Evolutionary conservation across 2,113 vertebrate species (phyloP).

Genomic region (Carollia perspicillata): DNA sequence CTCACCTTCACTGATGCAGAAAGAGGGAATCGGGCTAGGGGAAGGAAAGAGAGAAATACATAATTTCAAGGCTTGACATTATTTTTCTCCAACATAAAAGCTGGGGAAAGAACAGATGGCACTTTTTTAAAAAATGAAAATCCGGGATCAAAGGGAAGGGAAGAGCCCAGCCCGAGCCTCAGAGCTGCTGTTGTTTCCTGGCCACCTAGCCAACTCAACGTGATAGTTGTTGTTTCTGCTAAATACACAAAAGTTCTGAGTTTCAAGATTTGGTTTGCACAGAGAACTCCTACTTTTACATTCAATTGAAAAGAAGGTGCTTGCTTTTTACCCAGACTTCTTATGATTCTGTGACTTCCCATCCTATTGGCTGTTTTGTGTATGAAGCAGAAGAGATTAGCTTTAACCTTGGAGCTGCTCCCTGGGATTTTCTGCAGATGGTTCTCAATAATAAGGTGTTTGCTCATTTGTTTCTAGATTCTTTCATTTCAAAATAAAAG

Average conservation of each 20-base stretch:
- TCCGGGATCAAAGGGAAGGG: slow-evolving; percentile 54
- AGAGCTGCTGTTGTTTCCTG: slow-evolving; percentile 53
- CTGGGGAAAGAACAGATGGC: slow-evolving; percentile 74
- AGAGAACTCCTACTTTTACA: slow-evolving; percentile 29
- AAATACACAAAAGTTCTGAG: slow-evolving; percentile 50
- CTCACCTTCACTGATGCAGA: background rate
- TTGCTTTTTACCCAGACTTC: background rate
- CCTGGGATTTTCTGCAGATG: slow-evolving; percentile 49
- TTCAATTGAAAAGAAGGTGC: background rate
- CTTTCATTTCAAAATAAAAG: slow-evolving; percentile 71
- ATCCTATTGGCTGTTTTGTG: background rate
- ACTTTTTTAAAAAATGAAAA: slow-evolving; percentile 31
- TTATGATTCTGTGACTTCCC: background rate
- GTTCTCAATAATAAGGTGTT: slow-evolving; percentile 64
- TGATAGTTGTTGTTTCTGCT: slow-evolving; percentile 20
- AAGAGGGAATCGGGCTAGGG: background rate
- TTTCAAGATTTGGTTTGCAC: background rate
- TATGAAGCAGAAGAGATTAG: slow-evolving; percentile 49
- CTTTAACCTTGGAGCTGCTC: slow-evolving; percentile 65
- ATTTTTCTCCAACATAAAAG: slow-evolving; percentile 65
- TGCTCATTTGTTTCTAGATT: slow-evolving; percentile 68
- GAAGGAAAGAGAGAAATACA: slow-evolving; percentile 36
- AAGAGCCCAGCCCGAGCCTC: slow-evolving; percentile 46
- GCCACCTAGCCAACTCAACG: background rate
- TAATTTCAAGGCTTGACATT: slow-evolving; percentile 62